Percentiles rank a stretch among this genome's conserved stretches.
Conservation (phyloP, 2,888 invertebrate species). For the Physocephala rufipes region DNA sequence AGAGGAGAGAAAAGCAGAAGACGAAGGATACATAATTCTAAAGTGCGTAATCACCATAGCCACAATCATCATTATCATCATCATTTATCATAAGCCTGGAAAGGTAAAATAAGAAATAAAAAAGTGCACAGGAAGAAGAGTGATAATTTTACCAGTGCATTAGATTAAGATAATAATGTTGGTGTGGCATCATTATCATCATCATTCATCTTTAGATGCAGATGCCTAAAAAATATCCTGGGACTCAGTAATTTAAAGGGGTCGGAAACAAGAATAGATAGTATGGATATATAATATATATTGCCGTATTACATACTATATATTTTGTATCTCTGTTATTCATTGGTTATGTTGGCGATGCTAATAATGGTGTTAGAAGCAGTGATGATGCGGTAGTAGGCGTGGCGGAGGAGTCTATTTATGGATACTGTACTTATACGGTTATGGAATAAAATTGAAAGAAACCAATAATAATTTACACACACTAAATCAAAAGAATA, state of each 20-base stretch:
- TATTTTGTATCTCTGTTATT: neutral
- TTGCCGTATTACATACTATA: neutral
- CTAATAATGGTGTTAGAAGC: no score
- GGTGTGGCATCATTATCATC: no score
- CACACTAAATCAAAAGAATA: constrained; percentile 30
- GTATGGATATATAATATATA: neutral
- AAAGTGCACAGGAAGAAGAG: neutral
- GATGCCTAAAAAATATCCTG: no score
- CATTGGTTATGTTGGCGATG: neutral
- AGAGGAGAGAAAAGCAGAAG: no score
- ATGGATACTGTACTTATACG: constrained; percentile 16
- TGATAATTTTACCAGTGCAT: neutral
- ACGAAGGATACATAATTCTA: no score
- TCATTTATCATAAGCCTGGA: constrained; percentile 18
- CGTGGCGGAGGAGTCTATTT: neutral
- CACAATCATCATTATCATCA: neutral
- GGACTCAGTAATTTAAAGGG: neutral
- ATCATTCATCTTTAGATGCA: no score
- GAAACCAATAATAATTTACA: constrained; percentile 30
- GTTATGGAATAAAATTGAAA: constrained; percentile 11
- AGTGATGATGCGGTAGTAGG: no score
- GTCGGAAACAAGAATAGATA: neutral
- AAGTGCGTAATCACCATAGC: no score
- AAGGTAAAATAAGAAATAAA: neutral
- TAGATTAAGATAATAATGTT: no score